phyloP scores from a whole-genome alignment of 2,888 invertebrate species.

The Shargacucullia verbasci region DNA sequence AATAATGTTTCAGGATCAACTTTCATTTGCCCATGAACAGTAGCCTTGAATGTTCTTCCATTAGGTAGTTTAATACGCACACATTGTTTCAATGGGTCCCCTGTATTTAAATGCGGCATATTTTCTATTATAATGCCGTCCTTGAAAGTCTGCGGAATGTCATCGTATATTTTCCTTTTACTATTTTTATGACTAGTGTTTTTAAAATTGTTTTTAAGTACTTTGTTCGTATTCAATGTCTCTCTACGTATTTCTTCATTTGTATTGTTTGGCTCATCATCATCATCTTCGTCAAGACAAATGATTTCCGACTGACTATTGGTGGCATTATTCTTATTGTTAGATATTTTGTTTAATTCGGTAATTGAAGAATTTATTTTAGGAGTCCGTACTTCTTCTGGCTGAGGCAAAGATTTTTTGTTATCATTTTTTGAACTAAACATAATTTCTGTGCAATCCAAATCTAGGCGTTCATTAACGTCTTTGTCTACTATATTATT shows the following conservation, averaged over 20 bases:
- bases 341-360: constrained; percentile 1
- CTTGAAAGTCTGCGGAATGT: constrained; percentile 54
- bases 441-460: constrained; percentile 24
- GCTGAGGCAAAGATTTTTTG: background rate
- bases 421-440: constrained; percentile 9
- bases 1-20: constrained; percentile 71
- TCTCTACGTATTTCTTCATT: constrained; percentile 1
- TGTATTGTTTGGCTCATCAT: constrained; percentile 34
- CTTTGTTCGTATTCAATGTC: background rate
- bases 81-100: constrained; percentile 63
- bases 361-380: constrained; percentile 1
- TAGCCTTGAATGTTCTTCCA: constrained; percentile 75
- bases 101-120: constrained; percentile 49
- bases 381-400: background rate
- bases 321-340: background rate
- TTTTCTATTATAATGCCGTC: constrained; percentile 67
- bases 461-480: constrained; percentile 7
- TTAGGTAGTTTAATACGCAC: constrained; percentile 74
- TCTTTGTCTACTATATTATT: constrained; percentile 16
- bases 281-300: constrained; percentile 42
- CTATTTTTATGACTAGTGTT: background rate
- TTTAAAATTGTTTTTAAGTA: background rate
- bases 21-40: constrained; percentile 69
- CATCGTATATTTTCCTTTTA: constrained; percentile 9
- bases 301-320: constrained; percentile 24